These are phyloP conservation scores for Pristiophorus japonicus DNA, from an alignment of 2,113 vertebrate genomes.

Conservation along the genomic window DNA sequence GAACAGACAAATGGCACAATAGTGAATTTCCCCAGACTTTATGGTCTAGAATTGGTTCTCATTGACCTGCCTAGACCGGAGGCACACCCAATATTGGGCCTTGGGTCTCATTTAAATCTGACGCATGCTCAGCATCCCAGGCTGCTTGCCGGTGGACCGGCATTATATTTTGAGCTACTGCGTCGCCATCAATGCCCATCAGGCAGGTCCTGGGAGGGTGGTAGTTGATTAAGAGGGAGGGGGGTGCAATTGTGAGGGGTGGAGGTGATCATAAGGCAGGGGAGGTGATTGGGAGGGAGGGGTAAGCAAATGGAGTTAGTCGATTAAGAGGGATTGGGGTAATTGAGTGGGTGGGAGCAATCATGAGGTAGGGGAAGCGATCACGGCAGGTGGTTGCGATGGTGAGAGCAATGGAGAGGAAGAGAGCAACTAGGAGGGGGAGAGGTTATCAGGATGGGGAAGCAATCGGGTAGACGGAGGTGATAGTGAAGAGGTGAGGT, in stretches of 20 bases:
- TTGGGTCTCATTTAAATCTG: too few relatives aligned
- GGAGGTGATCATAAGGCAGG: background rate
- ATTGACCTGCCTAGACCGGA: too few relatives aligned
- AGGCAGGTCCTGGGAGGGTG: background rate
- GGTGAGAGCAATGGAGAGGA: background rate
- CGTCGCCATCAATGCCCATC: background rate
- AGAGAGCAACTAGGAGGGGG: background rate
- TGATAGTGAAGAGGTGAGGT: too few relatives aligned
- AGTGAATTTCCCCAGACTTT: too few relatives aligned
- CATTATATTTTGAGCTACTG: background rate
- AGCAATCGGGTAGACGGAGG: too few relatives aligned
- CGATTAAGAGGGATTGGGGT: background rate
- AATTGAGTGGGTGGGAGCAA: too few relatives aligned
- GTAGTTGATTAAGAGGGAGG: background rate
- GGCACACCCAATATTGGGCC: too few relatives aligned
- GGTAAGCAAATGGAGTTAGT: background rate
- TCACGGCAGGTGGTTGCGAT: background rate
- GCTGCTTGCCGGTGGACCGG: too few relatives aligned
- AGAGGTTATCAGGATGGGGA: background rate
- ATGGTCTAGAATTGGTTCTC: too few relatives aligned
- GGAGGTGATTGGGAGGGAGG: background rate
- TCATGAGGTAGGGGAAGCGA: background rate
- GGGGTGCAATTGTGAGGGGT: background rate
- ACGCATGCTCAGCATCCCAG: too few relatives aligned
- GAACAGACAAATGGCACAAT: too few relatives aligned